phyloP scores from a whole-genome alignment of 1,140 invertebrate species.

The Drosophila nasuta region DNA sequence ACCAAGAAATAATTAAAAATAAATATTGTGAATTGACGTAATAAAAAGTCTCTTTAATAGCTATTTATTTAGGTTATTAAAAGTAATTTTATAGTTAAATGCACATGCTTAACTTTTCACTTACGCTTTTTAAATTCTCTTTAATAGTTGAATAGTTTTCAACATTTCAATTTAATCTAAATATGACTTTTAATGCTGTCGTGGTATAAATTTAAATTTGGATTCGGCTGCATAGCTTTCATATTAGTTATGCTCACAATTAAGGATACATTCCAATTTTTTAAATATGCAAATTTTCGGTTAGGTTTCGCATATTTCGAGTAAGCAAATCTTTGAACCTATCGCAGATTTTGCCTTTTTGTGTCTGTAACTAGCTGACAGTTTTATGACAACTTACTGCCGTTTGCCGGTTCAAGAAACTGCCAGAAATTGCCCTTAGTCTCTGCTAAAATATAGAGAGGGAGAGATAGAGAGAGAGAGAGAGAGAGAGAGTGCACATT shows the following conservation, averaged over 20 bases:
- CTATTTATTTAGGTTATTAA: too few species aligned
- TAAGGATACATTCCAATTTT: constrained; percentile 40
- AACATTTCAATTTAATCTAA: too few species aligned
- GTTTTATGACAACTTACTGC: constrained; percentile 68
- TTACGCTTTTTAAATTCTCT: too few species aligned
- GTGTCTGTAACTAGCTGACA: constrained; percentile 63
- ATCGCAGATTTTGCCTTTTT: constrained; percentile 57
- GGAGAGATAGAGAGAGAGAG: too few species aligned
- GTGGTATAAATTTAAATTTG: too few species aligned
- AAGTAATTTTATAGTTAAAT: too few species aligned
- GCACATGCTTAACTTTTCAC: too few species aligned
- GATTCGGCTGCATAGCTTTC: neutral
- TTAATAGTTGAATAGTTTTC: too few species aligned
- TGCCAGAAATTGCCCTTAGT: constrained; percentile 12
- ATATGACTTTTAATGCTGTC: too few species aligned
- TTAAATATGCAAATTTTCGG: constrained; percentile 45
- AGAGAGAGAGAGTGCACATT: neutral
- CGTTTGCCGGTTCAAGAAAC: constrained; percentile 39
- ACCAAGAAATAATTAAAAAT: too few species aligned
- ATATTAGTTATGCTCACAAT: constrained; percentile 25
- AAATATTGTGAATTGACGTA: too few species aligned
- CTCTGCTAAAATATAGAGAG: constrained; percentile 1
- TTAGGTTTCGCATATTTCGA: constrained; percentile 36
- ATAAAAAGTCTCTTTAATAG: too few species aligned
- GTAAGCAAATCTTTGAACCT: constrained; percentile 46